phyloP scores from a whole-genome alignment of 2,797 vertebrate species.

The Enteromius paludinosus region DNA sequence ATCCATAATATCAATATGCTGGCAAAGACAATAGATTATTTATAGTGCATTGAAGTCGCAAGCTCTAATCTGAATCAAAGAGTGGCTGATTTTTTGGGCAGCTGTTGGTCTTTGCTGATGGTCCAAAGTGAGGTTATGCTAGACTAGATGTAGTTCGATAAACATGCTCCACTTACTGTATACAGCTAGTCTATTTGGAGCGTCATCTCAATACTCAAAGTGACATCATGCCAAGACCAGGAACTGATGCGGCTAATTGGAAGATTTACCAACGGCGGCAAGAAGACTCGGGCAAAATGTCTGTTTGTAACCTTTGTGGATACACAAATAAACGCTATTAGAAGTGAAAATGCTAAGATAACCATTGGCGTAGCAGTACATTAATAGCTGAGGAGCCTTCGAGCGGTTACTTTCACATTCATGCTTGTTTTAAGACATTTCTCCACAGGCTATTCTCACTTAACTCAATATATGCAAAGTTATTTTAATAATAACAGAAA shows the following conservation, averaged over 20 bases:
- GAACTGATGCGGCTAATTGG: conserved; percentile 13
- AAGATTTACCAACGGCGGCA: conserved; percentile 22
- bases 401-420: conserved; percentile 3
- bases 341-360: conserved; percentile 30
- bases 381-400: conserved; percentile 14
- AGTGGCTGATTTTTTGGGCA: background rate
- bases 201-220: conserved; percentile 9
- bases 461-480: conserved; percentile 23
- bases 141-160: background rate
- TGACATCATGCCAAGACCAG: conserved; percentile 33
- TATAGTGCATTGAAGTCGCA: background rate
- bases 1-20: no score
- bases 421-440: conserved; percentile 18
- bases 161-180: background rate
- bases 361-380: background rate
- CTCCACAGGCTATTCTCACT: background rate
- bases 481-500: conserved; percentile 24
- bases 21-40: no score
- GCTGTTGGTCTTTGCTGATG: background rate
- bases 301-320: conserved; percentile 9
- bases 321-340: background rate
- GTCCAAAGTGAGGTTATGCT: background rate
- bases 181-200: background rate
- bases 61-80: background rate
- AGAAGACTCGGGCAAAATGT: conserved; percentile 13